Evolutionary conservation across 1,140 invertebrate species (phyloP).

Genomic region (Chrysomallon squamiferum): DNA sequence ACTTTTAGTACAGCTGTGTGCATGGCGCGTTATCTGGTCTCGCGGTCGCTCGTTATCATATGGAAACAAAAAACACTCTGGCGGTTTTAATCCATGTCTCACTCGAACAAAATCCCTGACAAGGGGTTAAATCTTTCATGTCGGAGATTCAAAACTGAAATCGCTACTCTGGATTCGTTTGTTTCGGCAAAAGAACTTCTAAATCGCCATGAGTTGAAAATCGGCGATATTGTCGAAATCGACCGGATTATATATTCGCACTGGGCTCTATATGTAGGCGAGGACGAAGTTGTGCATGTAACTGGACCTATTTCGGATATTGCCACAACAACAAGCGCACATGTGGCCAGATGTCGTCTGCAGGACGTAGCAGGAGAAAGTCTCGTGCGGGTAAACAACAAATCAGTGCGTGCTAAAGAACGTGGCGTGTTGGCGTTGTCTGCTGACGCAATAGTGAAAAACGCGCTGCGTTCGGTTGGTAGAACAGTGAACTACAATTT

Average conservation of each 20-base stretch:
- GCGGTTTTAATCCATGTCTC: no score
- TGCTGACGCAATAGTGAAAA: slow-evolving; percentile 36
- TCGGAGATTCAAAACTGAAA: no score
- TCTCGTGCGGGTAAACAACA: slow-evolving; percentile 54
- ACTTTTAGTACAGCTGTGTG: no score
- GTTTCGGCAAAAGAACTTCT: neutral
- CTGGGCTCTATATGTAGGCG: slow-evolving; percentile 56
- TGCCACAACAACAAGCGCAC: slow-evolving; percentile 22
- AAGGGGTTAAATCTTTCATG: no score
- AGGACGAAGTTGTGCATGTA: slow-evolving; percentile 46
- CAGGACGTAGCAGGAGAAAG: slow-evolving; percentile 36
- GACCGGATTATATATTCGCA: slow-evolving; percentile 49
- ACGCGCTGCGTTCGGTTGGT: slow-evolving; percentile 26
- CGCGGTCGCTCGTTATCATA: no score
- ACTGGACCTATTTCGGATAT: slow-evolving; percentile 29
- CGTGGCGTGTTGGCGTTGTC: slow-evolving; percentile 31
- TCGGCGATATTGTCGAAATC: slow-evolving; percentile 54
- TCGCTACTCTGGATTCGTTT: neutral
- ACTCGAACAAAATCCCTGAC: no score
- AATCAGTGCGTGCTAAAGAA: slow-evolving; percentile 44
- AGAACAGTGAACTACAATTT: slow-evolving; percentile 47
- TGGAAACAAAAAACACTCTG: no score
- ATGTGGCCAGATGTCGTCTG: slow-evolving; percentile 26
- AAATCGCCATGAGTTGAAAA: neutral
- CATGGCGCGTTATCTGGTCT: no score